Percentiles rank a stretch among this genome's conserved stretches.
phyloP scores from a whole-genome alignment of 2,797 vertebrate genomes.

The Lepus oiostolus region DNA sequence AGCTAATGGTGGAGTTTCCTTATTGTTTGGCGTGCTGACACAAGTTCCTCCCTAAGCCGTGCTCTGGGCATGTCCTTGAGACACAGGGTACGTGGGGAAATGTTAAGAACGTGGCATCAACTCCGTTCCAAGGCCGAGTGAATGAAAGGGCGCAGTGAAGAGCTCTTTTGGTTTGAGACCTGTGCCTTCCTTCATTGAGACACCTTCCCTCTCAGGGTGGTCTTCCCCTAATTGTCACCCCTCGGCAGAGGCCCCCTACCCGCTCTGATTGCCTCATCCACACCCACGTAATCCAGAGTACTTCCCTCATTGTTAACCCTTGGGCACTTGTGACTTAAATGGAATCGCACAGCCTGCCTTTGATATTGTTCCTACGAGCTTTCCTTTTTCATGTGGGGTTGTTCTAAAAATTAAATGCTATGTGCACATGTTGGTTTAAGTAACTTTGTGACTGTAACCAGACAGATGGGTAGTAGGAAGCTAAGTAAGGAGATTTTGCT shows the following conservation, averaged over 20 bases:
- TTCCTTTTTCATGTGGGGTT: constrained; percentile 8
- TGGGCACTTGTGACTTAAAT: background rate
- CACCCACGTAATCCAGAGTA: background rate
- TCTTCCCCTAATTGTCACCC: background rate
- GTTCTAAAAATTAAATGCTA: background rate
- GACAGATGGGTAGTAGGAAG: background rate
- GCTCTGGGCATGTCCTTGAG: background rate
- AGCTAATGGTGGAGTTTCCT: background rate
- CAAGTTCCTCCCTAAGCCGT: background rate
- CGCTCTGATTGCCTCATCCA: background rate
- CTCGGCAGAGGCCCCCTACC: background rate
- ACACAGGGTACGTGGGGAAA: background rate
- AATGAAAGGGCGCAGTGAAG: background rate
- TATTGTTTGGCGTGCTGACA: background rate
- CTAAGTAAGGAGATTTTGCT: background rate
- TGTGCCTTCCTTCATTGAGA: background rate
- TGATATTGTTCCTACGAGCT: background rate
- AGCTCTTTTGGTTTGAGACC: background rate
- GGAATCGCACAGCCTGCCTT: background rate
- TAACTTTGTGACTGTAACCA: background rate
- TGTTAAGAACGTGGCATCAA: background rate
- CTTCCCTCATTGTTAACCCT: background rate
- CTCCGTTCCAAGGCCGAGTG: background rate
- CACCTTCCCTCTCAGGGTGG: background rate
- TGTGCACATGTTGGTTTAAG: background rate